Evolutionary conservation across 1,140 invertebrate species (phyloP), one percentile per base, ranked within the genome.

Genomic region (Bombus huntii): DNA sequence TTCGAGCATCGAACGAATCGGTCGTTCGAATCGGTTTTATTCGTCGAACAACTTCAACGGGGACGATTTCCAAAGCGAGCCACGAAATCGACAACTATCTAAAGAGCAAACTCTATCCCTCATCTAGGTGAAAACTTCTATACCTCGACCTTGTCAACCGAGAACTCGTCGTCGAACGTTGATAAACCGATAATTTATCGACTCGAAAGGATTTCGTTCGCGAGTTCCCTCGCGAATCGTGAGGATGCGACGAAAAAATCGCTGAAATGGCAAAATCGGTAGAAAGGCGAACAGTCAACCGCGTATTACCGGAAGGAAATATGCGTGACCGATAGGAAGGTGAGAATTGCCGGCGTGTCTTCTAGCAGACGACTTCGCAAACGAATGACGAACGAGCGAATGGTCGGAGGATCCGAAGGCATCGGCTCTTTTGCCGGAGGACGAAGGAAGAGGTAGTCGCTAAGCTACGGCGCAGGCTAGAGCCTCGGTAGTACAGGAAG

Each of bases 381-480:
- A 89, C 91, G 89, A 83, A 88, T 92, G 91, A 92, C 92, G 92
- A 89, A 84, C 91, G 86, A 92, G 89, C 90, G 91, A 93, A 92
- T 89, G 92, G 86, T 90, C 86, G 78, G 73, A 87, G 85, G 71
- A 83, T 71, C 88, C 22, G 75, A 66, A 77, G 83, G 79, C 78
- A 87, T 87, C 82, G 82, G 73, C 80, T 87, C 79, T 83, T 85
- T 88, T 81, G 83, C 82, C 62, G 39, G 83, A 90, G 78, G 71
- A 91, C 78, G 90, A 90, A 85, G 87, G 87, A 88, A 90, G 85
- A 88, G 83, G 86, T 62, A 84, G 82, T 47, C 66, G 78, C 34
- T 37, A 44, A 79, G 70, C 74, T 66, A 85, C 73, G 85, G 80
- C 80, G 73, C 85, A 81, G 65, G 47, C 59, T 68, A 39, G 12